Base-by-base conservation (phyloP, 2,113 vertebrate genomes). In the Ovis canadensis region DNA sequence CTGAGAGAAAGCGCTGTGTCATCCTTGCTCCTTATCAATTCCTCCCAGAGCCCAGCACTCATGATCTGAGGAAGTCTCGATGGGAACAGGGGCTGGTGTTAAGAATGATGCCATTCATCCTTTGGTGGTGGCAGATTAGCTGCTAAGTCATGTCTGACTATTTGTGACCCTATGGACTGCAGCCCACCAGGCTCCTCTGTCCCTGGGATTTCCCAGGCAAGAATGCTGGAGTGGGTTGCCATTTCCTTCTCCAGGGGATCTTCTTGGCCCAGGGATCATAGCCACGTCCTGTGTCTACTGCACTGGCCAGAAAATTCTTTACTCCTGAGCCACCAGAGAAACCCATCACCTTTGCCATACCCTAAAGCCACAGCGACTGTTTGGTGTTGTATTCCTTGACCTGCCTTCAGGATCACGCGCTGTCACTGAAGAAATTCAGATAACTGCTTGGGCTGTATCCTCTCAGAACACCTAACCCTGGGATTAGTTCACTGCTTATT, bases 361-460 rank as follows among this genome's bases (percentile, higher is more conserved):
- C 36, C 71, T 77, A 77, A 43, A 77, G 36, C 23, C 36, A 43
- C 71, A 77, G 40, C 1, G 36, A 43, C 71, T 43, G 50, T 77
- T 82, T 54, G 87, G 78, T 64, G 64, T 71, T 82, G 91, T 33
- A 21, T 36, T 81, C 33, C 77, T 91, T 86, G 87, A 45, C 67
- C 57, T 71, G 62, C 45, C 71, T 62, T 52, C 25, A 33, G 40
- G 40, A 80, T 80, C 15, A 29, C 0, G 1, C 0, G 3, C 50
- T 80, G 25, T 93, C 90, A 59, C 74, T 48, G 55, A 40, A 64
- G 62, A 93, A 60, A 45, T 88, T 78, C 50, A 50, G 87, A 93
- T 59, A 89, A 29, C 43, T 31, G 16, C 33, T 71, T 55, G 92
- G 83, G 48, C 36, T 52, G 27, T 29, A 14, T 25, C 19, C 19